These are phyloP conservation scores for Poeciliopsis retropinna DNA, from an alignment of 2,113 vertebrate species.

Conservation along the genomic window DNA sequence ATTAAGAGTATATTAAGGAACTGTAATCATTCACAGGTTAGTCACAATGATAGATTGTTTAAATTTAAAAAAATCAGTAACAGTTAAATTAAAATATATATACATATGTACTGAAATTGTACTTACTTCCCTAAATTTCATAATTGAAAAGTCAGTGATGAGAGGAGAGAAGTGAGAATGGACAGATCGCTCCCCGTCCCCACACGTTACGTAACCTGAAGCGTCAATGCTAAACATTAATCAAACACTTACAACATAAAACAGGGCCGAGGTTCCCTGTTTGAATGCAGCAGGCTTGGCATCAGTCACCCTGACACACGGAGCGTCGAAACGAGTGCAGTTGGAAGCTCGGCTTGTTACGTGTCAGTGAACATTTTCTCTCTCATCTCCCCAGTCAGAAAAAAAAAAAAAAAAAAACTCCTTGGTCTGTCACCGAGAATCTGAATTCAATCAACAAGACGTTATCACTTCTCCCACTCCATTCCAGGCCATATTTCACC, in stretches of 20 bases:
- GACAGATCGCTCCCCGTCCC: neutral
- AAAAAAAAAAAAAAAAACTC: conserved; percentile 5
- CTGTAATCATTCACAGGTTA: neutral
- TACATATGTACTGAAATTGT: too few species aligned
- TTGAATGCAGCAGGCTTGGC: conserved; percentile 15
- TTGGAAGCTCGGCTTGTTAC: conserved; percentile 59
- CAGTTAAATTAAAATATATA: too few species aligned
- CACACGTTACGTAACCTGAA: neutral
- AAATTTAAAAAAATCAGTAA: too few species aligned
- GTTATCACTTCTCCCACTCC: conserved; percentile 63
- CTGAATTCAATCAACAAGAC: conserved; percentile 72
- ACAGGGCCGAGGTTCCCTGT: neutral
- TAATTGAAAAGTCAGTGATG: too few species aligned
- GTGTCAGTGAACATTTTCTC: conserved; percentile 49
- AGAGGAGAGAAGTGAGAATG: neutral
- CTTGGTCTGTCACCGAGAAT: conserved; percentile 60
- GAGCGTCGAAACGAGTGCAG: conserved; percentile 37
- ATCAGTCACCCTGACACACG: conserved; percentile 37
- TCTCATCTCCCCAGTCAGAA: conserved; percentile 37
- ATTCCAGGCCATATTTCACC: conserved; percentile 45
- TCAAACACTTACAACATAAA: neutral
- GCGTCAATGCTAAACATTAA: neutral
- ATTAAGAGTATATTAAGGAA: neutral
- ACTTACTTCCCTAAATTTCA: too few species aligned
- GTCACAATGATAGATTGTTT: neutral